These are phyloP conservation scores for Hemistola chrysoprasaria DNA, from an alignment of 2,888 invertebrate species.

Conservation along the genomic window DNA sequence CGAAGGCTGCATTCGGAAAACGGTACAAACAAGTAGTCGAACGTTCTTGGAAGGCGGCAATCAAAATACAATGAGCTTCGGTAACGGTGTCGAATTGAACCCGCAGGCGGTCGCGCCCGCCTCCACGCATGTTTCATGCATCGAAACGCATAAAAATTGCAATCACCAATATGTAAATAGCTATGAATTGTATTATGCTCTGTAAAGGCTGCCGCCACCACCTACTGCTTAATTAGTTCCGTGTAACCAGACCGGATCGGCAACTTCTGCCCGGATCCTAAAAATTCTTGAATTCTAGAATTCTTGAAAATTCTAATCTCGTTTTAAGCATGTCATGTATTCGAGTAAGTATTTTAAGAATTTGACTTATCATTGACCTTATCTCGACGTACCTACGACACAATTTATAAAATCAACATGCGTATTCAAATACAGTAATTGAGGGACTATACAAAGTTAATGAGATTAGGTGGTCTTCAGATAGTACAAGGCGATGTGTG, in stretches of 20 bases:
- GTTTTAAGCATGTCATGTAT: constrained; percentile 16
- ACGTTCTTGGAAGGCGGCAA: constrained; percentile 70
- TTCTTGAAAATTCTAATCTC: constrained; percentile 1
- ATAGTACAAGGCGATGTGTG: constrained; percentile 1
- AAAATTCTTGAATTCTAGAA: constrained; percentile 9
- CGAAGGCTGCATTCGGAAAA: constrained; percentile 64
- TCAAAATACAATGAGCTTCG: constrained; percentile 68
- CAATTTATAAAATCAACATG: constrained; percentile 25
- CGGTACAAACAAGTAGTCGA: constrained; percentile 74
- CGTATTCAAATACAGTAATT: constrained; percentile 22
- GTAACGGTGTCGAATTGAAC: constrained; percentile 61
- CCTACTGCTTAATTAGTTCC: constrained; percentile 21
- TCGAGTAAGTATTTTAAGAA: constrained; percentile 20
- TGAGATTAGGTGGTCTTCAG: constrained; percentile 1
- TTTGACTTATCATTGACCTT: constrained; percentile 22
- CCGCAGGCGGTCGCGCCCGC: constrained; percentile 43
- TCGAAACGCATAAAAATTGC: constrained; percentile 53
- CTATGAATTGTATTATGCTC: constrained; percentile 33
- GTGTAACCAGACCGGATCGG: constrained; percentile 10
- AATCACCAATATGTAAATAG: constrained; percentile 50
- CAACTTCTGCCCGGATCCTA: constrained; percentile 15
- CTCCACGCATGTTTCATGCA: constrained; percentile 56
- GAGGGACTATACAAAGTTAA: constrained; percentile 12
- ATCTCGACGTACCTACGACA: constrained; percentile 19
- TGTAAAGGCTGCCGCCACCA: constrained; percentile 14